Evolutionary conservation across 2,113 vertebrate genomes (phyloP).

Genomic region (Limnothrissa miodon): DNA sequence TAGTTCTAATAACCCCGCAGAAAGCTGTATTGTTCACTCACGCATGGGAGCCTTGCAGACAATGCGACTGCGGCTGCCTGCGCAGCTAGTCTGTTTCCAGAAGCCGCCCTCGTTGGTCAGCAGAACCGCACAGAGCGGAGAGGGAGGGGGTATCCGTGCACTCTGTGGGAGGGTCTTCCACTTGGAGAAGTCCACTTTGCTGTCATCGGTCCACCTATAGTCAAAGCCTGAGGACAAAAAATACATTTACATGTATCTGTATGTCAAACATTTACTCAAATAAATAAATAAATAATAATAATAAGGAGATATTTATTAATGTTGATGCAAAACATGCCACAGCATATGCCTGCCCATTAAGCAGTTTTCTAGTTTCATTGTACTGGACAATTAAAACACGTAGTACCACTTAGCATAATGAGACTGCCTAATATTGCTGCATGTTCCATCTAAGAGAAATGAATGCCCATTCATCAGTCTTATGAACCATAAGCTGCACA

Average conservation of each 20-base stretch:
- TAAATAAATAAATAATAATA: no score
- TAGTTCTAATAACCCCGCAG: neutral
- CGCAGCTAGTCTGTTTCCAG: slow-evolving; percentile 80
- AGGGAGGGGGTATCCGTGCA: neutral
- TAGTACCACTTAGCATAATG: no score
- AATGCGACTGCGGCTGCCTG: slow-evolving; percentile 73
- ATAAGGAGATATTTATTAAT: no score
- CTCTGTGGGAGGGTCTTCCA: slow-evolving; percentile 63
- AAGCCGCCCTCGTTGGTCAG: slow-evolving; percentile 67
- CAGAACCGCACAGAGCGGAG: slow-evolving; percentile 75
- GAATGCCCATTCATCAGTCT: no score
- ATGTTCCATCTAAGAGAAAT: no score
- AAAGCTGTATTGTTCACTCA: slow-evolving; percentile 57
- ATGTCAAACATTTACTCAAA: neutral
- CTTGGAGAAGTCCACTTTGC: slow-evolving; percentile 74
- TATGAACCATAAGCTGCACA: no score
- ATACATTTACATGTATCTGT: neutral
- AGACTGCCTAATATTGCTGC: no score
- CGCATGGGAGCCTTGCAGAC: slow-evolving; percentile 84
- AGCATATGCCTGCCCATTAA: no score
- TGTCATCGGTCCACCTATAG: slow-evolving; percentile 80
- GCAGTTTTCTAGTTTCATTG: no score
- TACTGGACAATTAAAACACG: no score
- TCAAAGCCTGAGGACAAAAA: neutral
- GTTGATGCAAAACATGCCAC: no score